Base-by-base conservation (phyloP, 2,113 vertebrate genomes). In the Sinocyclocheilus anshuiensis region DNA sequence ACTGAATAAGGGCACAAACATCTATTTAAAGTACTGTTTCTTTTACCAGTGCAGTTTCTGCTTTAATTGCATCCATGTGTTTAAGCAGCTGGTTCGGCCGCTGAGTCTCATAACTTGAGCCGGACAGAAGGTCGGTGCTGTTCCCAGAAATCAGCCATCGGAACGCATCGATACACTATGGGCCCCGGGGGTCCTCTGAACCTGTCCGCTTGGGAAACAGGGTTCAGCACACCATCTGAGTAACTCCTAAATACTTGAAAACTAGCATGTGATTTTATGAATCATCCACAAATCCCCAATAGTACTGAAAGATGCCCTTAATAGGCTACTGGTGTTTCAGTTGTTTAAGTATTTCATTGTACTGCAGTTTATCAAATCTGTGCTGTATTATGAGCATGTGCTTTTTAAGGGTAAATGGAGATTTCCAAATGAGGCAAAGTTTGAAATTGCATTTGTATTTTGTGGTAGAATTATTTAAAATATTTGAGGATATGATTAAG, bases 1-100 rank as follows among this genome's bases (percentile, higher is more conserved):
- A 3, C 45, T 33, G 55, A 36, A 45, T 61, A 65, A 76, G 48
- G 57, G 18, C 26, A 61, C 22, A 75, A 53, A 57, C 24, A 3
- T 76, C 53, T 77, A 82, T 86, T 83, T 83, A 82, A 87, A 71
- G 74, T 15, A 24, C 29, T 8, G 59, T 57, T 26, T 79, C 87
- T 79, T 78, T 55, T 74, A 55, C 45, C 42, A 29, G 26, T 18
- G 29, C 84, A 69, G 67, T 81, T 84, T 85, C 87, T 83, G 78
- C 67, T 87, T 90, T 90, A 89, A 91, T 89, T 87, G 87, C 86
- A 88, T 89, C 90, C 87, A 89, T 90, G 89, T 90, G 89, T 89
- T 88, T 22, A 75, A 77, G 86, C 88, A 91, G 87, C 88, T 87
- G 86, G 74, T 79, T 83, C 57, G 77, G 86, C 87, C 78, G 77